phyloP scores from a whole-genome alignment of 2,888 invertebrate genomes.

The Pycnomerus fuliginosus region DNA sequence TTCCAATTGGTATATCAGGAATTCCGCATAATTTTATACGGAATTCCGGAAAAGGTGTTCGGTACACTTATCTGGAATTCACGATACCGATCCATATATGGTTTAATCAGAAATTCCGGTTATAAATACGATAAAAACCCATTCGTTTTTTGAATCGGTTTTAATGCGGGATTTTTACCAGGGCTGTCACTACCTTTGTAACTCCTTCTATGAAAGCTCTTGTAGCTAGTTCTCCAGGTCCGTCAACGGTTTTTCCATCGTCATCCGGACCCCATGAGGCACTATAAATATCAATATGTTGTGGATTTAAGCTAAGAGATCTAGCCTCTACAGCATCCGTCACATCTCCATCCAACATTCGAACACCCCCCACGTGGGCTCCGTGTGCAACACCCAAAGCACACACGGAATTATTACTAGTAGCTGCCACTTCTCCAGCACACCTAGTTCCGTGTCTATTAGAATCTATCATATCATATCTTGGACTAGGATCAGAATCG shows the following conservation, averaged over 20 bases:
- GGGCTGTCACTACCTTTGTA: slow-evolving; percentile 85
- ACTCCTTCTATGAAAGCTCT: slow-evolving; percentile 96
- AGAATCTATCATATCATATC: slow-evolving; percentile 95
- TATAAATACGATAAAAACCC: too few relatives aligned
- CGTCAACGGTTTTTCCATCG: slow-evolving; percentile 97
- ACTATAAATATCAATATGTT: slow-evolving; percentile 98
- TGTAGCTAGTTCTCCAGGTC: slow-evolving; percentile 93
- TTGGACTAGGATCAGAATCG: slow-evolving; percentile 95
- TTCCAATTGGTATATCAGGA: too few relatives aligned
- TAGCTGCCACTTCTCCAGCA: slow-evolving; percentile 97
- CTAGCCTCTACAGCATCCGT: slow-evolving; percentile 98
- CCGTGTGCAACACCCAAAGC: slow-evolving; percentile 96
- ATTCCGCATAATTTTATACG: too few relatives aligned
- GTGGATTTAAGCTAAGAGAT: slow-evolving; percentile 89
- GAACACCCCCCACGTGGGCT: slow-evolving; percentile 88
- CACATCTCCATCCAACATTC: slow-evolving; percentile 97
- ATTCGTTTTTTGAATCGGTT: too few relatives aligned
- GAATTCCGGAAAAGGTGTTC: too few relatives aligned
- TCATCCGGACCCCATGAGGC: slow-evolving; percentile 99
- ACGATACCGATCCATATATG: too few relatives aligned
- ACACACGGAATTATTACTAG: slow-evolving; percentile 94
- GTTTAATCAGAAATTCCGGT: too few relatives aligned
- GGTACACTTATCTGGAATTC: too few relatives aligned
- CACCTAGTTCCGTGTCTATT: slow-evolving; percentile 94
- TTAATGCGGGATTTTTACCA: too few relatives aligned